Evolutionary conservation across 2,888 invertebrate genomes (phyloP).

Genomic region (Sepiola atlantica): DNA sequence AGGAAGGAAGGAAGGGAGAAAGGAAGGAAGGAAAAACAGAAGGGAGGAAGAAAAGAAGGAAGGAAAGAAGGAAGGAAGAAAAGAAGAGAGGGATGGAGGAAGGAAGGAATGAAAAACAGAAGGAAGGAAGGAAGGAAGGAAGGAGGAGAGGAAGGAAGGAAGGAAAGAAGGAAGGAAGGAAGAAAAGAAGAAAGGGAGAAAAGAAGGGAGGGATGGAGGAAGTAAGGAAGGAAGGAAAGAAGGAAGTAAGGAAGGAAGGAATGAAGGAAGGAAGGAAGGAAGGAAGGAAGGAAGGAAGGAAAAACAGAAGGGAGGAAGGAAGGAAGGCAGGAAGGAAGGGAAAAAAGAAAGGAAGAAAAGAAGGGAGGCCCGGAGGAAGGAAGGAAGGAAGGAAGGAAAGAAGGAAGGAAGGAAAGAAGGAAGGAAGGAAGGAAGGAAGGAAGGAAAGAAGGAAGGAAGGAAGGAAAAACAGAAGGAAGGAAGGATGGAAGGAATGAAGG

Average conservation of each 20-base stretch:
- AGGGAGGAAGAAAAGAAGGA: too few relatives aligned
- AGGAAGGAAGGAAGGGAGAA: too few relatives aligned
- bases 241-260: not conserved
- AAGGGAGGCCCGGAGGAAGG: not conserved
- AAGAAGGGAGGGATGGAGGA: slow-evolving; percentile 47
- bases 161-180: not conserved
- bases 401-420: not conserved
- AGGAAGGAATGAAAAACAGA: not conserved
- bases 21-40: too few relatives aligned
- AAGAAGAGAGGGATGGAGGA: not conserved
- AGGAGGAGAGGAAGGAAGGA: slow-evolving; percentile 22
- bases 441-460: not conserved
- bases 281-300: not conserved
- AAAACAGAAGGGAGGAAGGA: slow-evolving; percentile 47
- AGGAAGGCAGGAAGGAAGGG: slow-evolving; percentile 43
- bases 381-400: not conserved
- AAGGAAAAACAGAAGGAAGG: not conserved
- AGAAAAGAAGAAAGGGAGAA: not conserved
- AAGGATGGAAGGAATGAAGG: too few relatives aligned
- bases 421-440: not conserved
- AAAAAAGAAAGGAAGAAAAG: slow-evolving; percentile 46
- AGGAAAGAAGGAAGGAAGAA: not conserved
- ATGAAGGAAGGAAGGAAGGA: not conserved
- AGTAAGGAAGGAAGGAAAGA: not conserved
- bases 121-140: slow-evolving; percentile 48